Conservation (phyloP, 1,140 invertebrate species). For the Drosophila erecta region DNA sequence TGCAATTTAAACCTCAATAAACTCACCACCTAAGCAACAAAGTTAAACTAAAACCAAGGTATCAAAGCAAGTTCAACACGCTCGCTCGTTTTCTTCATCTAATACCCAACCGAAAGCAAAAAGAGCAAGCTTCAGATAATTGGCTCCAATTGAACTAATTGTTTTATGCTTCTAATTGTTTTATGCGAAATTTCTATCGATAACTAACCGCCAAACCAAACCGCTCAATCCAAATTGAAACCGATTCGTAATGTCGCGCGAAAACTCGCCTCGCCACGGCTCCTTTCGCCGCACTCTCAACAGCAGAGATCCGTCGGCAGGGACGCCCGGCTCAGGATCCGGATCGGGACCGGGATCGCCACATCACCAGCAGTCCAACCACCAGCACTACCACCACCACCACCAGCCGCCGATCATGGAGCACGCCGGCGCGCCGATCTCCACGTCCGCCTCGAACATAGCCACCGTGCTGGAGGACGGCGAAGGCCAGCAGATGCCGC, state of each 20-base stretch:
- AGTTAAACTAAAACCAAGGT: constrained; percentile 51
- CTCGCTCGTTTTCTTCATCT: constrained; percentile 76
- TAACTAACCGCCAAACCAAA: constrained; percentile 48
- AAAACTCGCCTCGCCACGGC: constrained; percentile 82
- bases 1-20: constrained; percentile 76
- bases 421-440: constrained; percentile 73
- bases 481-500: constrained; percentile 73
- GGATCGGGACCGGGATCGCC: constrained; percentile 59
- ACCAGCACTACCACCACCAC: constrained; percentile 57
- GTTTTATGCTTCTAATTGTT: constrained; percentile 81
- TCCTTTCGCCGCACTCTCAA: constrained; percentile 73
- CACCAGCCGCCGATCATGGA: constrained; percentile 79
- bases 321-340: constrained; percentile 25
- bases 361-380: constrained; percentile 61
- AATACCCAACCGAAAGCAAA: constrained; percentile 26
- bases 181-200: constrained; percentile 73
- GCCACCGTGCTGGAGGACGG: constrained; percentile 76
- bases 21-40: constrained; percentile 65
- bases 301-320: constrained; percentile 67
- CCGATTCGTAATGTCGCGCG: constrained; percentile 74
- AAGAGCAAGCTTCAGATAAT: constrained; percentile 46
- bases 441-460: constrained; percentile 78
- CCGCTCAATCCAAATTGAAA: constrained; percentile 22
- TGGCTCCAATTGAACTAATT: constrained; percentile 77
- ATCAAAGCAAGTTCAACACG: constrained; percentile 69